A percentile compares a stretch with the other conserved stretches of the same genome.
Conservation (phyloP, 1,140 invertebrate species). For the Tetraneura akinire region DNA sequence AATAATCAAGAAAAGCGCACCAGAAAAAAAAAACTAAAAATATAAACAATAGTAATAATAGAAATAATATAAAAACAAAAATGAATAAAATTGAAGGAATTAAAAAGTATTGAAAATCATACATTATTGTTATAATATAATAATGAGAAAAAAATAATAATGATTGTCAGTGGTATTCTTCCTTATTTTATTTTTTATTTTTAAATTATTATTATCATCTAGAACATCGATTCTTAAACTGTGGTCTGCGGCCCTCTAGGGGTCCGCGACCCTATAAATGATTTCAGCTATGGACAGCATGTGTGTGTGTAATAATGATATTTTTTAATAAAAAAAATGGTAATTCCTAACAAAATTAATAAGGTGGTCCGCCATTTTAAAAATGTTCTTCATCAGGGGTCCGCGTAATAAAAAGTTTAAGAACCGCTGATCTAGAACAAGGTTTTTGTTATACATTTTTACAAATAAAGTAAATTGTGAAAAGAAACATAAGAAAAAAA, state of each 20-base stretch:
- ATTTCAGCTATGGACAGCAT: too few relatives aligned
- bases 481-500: slow-evolving; percentile 1
- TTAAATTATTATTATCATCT: background rate
- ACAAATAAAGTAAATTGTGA: slow-evolving; percentile 24
- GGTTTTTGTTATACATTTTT: slow-evolving; percentile 7
- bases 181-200: slow-evolving; percentile 10
- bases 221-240: too few relatives aligned
- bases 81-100: slow-evolving; percentile 1
- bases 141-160: slow-evolving; percentile 41
- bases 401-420: too few relatives aligned
- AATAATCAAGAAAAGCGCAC: slow-evolving; percentile 38
- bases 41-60: background rate
- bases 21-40: slow-evolving; percentile 27
- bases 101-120: background rate
- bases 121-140: slow-evolving; percentile 21
- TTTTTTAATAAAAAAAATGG: too few relatives aligned
- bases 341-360: too few relatives aligned
- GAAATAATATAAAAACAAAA: background rate
- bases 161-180: slow-evolving; percentile 41
- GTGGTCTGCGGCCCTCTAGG: too few relatives aligned
- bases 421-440: background rate
- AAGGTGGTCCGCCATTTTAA: too few relatives aligned
- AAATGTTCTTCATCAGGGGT: too few relatives aligned
- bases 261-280: too few relatives aligned
- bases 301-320: too few relatives aligned